Base-by-base conservation (phyloP, 2,888 invertebrate species). In the Tupiocoris notatus region DNA sequence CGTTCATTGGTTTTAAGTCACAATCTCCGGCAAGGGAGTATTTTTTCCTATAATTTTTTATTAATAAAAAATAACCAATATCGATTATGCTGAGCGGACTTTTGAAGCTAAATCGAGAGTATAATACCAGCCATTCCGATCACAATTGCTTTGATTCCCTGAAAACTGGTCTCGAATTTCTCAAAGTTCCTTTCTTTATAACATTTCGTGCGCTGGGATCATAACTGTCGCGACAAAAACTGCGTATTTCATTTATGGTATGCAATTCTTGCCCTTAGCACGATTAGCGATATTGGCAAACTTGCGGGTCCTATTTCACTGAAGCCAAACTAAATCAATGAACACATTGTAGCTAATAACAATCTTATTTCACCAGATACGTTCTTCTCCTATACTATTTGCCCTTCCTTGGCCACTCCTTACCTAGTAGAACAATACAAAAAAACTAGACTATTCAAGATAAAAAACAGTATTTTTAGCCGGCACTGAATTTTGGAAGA, bases 401-500 rank as follows among this genome's bases (percentile, higher is more conserved):
- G 61, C 75, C 73, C 62, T 75, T 75, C 76, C 71, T 77, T 61
- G 66, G 76, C 77, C 77, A 77, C 75, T 76, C 75, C 78, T 75
- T 79, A 74, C 20, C 64, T 74, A 74, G 17, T 64, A 64, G 63
- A 77, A 77, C 68, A 79, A 78, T 79, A 80, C 80, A 80, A 80
- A 79, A 78, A 79, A 77, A 78, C 79, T 79, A 79, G 78, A 78
- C 79, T 79, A 79, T 78, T 78, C 75, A 78, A 79, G 78, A 78
- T 78, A 79, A 78, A 79, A 79, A 79, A 80, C 78, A 79, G 77
- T 79, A 78, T 79, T 39, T 12, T 78, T 79, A 77, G 77, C 78
- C 79, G 79, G 79, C 80, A 79, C 79, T 79, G 79, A 79, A 76
- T 79, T 70, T 79, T 78, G 80, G 79, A 80, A 79, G 79, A 80